phyloP scores from a whole-genome alignment of 2,113 vertebrate species.

The Myanophis thanlyinensis region DNA sequence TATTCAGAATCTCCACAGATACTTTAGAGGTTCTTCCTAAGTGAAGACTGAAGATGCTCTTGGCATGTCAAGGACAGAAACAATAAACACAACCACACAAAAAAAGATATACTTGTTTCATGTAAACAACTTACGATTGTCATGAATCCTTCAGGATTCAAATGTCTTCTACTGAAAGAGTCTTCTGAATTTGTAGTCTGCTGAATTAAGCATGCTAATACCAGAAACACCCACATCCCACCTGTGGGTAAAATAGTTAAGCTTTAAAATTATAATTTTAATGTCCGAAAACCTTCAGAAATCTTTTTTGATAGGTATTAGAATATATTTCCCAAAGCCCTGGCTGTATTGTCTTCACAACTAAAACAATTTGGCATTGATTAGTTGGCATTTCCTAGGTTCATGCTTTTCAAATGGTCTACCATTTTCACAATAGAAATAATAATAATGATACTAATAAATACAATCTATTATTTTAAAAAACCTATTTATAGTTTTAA shows the following conservation, averaged over 20 bases:
- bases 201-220: not conserved
- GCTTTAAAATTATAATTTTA: not conserved
- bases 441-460: not conserved
- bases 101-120: not conserved
- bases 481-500: not conserved
- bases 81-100: not conserved
- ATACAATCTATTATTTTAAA: not conserved
- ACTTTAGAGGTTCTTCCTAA: no score
- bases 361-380: not conserved
- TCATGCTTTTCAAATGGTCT: not conserved
- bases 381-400: not conserved
- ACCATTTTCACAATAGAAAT: not conserved
- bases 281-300: not conserved
- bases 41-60: not conserved
- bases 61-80: not conserved
- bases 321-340: not conserved
- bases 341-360: not conserved
- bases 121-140: not conserved
- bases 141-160: conserved; percentile 11
- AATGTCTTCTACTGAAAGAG: not conserved
- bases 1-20: not conserved
- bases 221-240: not conserved
- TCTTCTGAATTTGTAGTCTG: not conserved
- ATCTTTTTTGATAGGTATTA: not conserved
- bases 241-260: not conserved